Base-by-base conservation (phyloP, 2,113 vertebrate species). In the Bolborhynchus lineola region DNA sequence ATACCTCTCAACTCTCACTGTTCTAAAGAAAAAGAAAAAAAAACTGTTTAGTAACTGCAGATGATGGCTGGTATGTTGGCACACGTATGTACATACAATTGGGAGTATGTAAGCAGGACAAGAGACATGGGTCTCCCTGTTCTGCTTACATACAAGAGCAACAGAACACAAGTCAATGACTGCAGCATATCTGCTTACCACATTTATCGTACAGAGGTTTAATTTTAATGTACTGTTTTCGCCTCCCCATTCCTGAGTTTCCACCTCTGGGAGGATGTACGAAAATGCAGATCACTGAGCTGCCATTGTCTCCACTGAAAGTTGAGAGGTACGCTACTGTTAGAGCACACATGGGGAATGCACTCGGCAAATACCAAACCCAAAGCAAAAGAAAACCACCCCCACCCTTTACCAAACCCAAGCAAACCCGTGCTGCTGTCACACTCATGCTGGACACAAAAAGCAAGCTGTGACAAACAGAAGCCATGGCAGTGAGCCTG, bases 401-500 rank as follows among this genome's bases (percentile, higher is more conserved):
- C 59, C 59, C 12, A 4, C 76, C 83, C 88, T 26, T 47, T 72
- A 26, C 65, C 92, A 57, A 86, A 68, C 86, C 80, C 89, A 92
- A 92, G 95, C 96, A 95, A 94, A 96, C 94, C 62, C 94, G 95
- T 95, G 98, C 93, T 95, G 89, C 94, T 53, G 88, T 88, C 96
- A 97, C 97, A 98, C 65, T 91, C 97, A 98, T 94, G 97, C 97
- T 96, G 97, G 96, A 96, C 97, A 97, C 72, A 97, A 95, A 98
- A 98, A 98, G 97, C 98, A 96, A 97, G 95, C 97, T 97, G 98
- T 96, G 95, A 97, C 97, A 97, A 93, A 98, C 97, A 98, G 95
- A 98, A 98, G 96, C 97, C 96, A 96, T 97, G 98, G 97, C 97
- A 96, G 98, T 97, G 98, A 97, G 97, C 95, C 96, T 97, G 95